phyloP scores from a whole-genome alignment of 2,113 vertebrate species.

The Barbus barbus region DNA sequence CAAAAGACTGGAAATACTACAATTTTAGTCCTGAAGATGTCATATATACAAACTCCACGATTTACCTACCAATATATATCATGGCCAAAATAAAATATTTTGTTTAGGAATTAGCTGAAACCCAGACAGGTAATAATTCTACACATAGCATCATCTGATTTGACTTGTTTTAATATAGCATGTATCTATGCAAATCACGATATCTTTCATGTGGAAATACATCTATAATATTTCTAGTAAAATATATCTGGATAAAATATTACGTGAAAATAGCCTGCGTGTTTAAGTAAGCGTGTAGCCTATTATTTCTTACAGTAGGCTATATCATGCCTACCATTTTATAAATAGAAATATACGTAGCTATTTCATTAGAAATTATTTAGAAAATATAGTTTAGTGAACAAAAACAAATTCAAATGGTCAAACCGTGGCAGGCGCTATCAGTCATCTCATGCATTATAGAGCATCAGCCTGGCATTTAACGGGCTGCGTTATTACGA shows the following conservation, averaged over 20 bases:
- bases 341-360: background rate
- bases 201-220: background rate
- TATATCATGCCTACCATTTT: background rate
- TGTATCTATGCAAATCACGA: background rate
- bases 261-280: background rate
- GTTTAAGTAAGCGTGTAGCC: background rate
- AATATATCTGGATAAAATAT: background rate
- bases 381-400: background rate
- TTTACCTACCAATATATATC: background rate
- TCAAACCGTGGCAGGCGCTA: slow-evolving; percentile 20
- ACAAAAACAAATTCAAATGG: background rate
- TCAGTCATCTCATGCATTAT: slow-evolving; percentile 37
- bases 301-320: background rate
- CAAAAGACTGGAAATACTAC: background rate
- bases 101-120: background rate
- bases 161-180: background rate
- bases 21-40: background rate
- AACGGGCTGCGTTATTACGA: background rate
- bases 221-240: background rate
- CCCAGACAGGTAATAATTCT: too few species aligned
- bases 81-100: background rate
- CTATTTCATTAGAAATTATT: background rate
- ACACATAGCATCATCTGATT: background rate
- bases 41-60: background rate
- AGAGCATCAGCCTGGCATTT: slow-evolving; percentile 20